phyloP scores from a whole-genome alignment of 2,888 invertebrate genomes.

The Archips crataeganus region DNA sequence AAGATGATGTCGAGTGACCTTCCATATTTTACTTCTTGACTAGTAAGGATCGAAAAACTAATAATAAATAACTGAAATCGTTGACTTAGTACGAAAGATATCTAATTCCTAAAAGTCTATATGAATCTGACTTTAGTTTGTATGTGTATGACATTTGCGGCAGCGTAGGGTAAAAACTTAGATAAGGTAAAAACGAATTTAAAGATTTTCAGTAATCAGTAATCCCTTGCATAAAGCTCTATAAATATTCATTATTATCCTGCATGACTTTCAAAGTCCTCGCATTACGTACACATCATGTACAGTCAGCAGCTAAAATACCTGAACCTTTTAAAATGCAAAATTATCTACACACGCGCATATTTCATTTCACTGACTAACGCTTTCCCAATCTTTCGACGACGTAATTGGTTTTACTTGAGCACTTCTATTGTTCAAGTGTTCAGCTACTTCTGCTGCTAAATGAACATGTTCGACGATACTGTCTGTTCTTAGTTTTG shows the following conservation, averaged over 20 bases:
- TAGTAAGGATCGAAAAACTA: no score
- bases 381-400: background rate
- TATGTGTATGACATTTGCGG: no score
- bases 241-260: background rate
- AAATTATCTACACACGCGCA: no score
- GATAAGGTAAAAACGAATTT: no score
- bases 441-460: background rate
- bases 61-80: no score
- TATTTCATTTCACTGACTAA: background rate
- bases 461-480: background rate
- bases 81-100: no score
- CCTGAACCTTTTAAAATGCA: background rate
- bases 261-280: slow-evolving; percentile 2
- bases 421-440: background rate
- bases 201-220: background rate
- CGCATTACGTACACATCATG: background rate
- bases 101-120: background rate
- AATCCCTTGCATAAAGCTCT: background rate
- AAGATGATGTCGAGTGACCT: no score
- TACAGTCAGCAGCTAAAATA: background rate
- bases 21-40: no score
- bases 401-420: background rate
- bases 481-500: background rate
- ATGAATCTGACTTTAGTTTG: background rate
- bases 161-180: no score